A percentile compares a stretch with the other conserved stretches of the same genome.
Conservation (phyloP, 1,140 invertebrate species). For the Drosophila ananassae region DNA sequence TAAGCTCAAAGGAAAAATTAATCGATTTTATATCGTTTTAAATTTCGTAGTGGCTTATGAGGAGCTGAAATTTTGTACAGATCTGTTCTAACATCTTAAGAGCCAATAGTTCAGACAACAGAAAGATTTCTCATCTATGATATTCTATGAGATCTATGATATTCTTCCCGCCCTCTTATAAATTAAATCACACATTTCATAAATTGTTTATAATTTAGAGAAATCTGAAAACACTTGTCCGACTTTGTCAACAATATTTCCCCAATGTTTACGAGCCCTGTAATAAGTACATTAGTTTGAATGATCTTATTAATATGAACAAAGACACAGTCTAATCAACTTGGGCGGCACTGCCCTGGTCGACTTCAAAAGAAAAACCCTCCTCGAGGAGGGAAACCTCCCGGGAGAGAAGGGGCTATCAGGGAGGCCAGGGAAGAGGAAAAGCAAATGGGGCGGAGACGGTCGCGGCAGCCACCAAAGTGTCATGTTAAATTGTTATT, state of each 20-base stretch:
- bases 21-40: too few species aligned
- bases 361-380: conserved; percentile 44
- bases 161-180: not conserved
- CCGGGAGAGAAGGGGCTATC: too few species aligned
- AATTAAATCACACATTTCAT: conserved; percentile 13
- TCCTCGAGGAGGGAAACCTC: conserved; percentile 14
- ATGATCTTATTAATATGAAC: conserved; percentile 51
- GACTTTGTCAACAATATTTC: conserved; percentile 41
- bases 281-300: conserved; percentile 45
- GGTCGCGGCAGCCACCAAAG: conserved; percentile 58
- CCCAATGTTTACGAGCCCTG: conserved; percentile 21
- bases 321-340: conserved; percentile 40
- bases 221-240: conserved; percentile 43
- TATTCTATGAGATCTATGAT: too few species aligned
- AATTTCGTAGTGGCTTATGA: too few species aligned
- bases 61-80: too few species aligned
- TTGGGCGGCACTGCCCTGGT: conserved; percentile 25
- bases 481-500: conserved; percentile 81
- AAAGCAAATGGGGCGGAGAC: conserved; percentile 32
- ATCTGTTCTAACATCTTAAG: too few species aligned
- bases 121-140: too few species aligned
- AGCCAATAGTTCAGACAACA: too few species aligned
- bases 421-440: conserved; percentile 8
- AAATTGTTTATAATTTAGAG: conserved; percentile 35
- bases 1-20: too few species aligned